These are phyloP conservation scores for Microcebus ravelobensis DNA, from an alignment of 2,113 vertebrate species.

Conservation along the genomic window DNA sequence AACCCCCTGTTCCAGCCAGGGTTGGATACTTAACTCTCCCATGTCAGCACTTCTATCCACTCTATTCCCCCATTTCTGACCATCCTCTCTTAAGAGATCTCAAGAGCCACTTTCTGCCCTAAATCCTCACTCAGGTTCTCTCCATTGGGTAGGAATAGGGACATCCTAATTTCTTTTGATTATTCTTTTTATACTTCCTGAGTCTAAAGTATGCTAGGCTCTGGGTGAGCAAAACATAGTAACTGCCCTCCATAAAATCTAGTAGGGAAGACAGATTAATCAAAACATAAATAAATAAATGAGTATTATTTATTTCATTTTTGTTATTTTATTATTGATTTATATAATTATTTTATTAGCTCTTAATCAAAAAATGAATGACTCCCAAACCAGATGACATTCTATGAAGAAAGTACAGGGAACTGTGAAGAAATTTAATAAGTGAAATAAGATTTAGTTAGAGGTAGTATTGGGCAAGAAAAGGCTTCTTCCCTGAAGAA, in stretches of 20 bases:
- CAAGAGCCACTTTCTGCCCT: no score
- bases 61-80: not conserved
- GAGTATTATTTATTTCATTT: not conserved
- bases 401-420: not conserved
- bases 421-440: not conserved
- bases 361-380: not conserved
- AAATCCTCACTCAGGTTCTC: not conserved
- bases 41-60: not conserved
- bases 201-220: not conserved
- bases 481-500: not conserved
- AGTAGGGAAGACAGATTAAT: not conserved
- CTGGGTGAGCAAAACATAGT: not conserved
- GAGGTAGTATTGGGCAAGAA: not conserved
- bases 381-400: not conserved
- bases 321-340: not conserved
- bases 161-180: not conserved
- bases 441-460: not conserved
- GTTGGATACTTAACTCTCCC: not conserved
- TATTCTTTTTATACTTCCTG: not conserved
- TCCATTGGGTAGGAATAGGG: no score
- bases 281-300: not conserved
- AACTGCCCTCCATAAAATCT: not conserved
- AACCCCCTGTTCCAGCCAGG: not conserved
- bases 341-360: not conserved
- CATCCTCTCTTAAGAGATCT: not conserved